Base-by-base conservation (phyloP, 1,140 invertebrate species). In the Ostrea edulis region DNA sequence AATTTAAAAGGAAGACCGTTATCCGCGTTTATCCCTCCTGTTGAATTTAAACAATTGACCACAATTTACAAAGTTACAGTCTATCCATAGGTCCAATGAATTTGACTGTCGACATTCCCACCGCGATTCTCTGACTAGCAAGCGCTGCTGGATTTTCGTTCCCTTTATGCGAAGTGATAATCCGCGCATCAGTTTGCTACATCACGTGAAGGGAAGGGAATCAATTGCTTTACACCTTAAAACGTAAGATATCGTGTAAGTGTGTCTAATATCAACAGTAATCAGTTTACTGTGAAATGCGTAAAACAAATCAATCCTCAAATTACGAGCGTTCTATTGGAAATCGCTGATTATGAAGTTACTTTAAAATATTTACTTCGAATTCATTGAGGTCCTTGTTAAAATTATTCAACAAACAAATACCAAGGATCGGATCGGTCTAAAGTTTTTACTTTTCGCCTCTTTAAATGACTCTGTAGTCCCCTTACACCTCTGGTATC, bases 161-260 rank as follows among this genome's bases (percentile, higher is more conserved):
- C 29, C 25, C 68, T 44, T 44, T 77, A 35, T 25, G 20, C 55
- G 55, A 58, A 58, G 65, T 25, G 65, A 71, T 35, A 77, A 77
- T 77, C 68, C 25, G 9, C 29, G 68, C 68, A 29, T 25, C 29
- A 25, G 14, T 35, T 77, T 35, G 5, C 29, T 62, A 29, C 4
- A 5, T 9, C 22, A 29, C 68, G 25, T 77, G 2, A 2, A 35
- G 22, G 14, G 68, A 77, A 35, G 12, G 68, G 29, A 77, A 77
- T 77, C 68, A 77, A 77, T 77, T 77, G 25, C 14, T 77, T 35
- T 22, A 77, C 68, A 77, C 68, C 68, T 77, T 35, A 17, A 35
- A 29, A 77, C 5, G 1, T 44, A 44, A 44, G 35, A 44, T 44
- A 44, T 44, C 35, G 35, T 44, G 35, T 44, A 44, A 44, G 35